Base-by-base conservation (phyloP, 1,140 invertebrate genomes). In the Penaeus indicus region DNA sequence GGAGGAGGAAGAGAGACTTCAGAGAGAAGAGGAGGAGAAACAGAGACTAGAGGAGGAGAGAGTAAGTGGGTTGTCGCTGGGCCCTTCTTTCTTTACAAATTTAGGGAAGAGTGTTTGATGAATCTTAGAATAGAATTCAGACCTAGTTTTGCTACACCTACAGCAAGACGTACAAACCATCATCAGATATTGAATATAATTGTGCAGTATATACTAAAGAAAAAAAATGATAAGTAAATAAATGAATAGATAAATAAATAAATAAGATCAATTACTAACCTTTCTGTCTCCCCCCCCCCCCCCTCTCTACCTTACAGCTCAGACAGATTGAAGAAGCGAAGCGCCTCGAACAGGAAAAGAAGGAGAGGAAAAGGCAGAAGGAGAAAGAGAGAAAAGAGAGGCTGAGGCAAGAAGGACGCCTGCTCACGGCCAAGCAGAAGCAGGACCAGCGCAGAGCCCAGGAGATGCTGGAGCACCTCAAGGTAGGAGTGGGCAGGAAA, bases 351-450 rank as follows among this genome's bases (percentile, higher is more conserved):
- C 95, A 97, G 92, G 98, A 97, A 93, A 94, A 95, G 84, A 98
- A 98, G 92, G 96, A 98, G 91, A 95, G 95, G 90, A 98, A 98
- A 92, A 99, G 99, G 92, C 95, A 97, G 91, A 98, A 98, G 92
- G 97, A 99, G 94, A 99, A 99, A 91, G 98, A 99, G 92, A 95
- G 96, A 87, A 97, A 97, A 93, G 97, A 98, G 92, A 94, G 97
- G 92, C 93, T 98, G 63, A 99, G 99, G 92, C 97, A 96, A 38
- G 98, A 99, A 94, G 98, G 98, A 3, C 99, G 98, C 94, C 93
- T 98, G 38, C 93, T 99, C 61, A 98, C 97, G 10, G 95, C 96
- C 0, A 98, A 98, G 93, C 97, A 99, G 92, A 97, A 97, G 92
- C 96, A 97, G 91, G 97, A 98, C 91, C 95, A 96, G 89, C 96